Evolutionary conservation across 2,888 invertebrate species (phyloP).

Genomic region (Ennomos erosarius): DNA sequence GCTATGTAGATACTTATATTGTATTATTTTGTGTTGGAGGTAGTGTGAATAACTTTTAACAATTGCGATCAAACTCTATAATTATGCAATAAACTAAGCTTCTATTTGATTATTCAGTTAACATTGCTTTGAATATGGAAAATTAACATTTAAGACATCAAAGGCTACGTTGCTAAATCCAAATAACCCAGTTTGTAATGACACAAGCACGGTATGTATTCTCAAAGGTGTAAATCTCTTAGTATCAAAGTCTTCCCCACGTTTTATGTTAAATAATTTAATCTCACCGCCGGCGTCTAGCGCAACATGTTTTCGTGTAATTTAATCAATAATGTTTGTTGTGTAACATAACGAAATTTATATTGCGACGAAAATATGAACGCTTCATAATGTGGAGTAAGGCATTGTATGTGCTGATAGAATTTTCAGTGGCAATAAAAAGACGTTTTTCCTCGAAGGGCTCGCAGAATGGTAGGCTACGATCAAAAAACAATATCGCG

Average conservation of each 20-base stretch:
- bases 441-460: conserved; percentile 67
- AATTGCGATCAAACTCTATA: background rate
- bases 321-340: conserved; percentile 71
- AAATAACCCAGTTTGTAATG: conserved; percentile 56
- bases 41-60: too few relatives aligned
- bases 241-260: conserved; percentile 62
- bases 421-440: conserved; percentile 73
- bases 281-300: conserved; percentile 61
- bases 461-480: conserved; percentile 60
- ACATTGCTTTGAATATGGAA: conserved; percentile 31
- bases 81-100: conserved; percentile 25
- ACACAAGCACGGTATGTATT: conserved; percentile 54
- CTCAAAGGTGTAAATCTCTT: conserved; percentile 63
- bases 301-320: conserved; percentile 67
- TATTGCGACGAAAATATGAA: conserved; percentile 49
- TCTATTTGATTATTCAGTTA: conserved; percentile 45
- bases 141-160: conserved; percentile 48
- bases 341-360: conserved; percentile 56
- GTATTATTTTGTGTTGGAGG: too few relatives aligned
- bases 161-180: conserved; percentile 53
- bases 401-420: conserved; percentile 47
- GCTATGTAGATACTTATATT: too few relatives aligned
- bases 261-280: conserved; percentile 75
- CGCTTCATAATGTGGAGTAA: conserved; percentile 30
- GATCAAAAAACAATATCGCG: conserved; percentile 79